Evolutionary conservation across 2,113 vertebrate genomes (phyloP).

Genomic region (Phalacrocorax pelagicus): DNA sequence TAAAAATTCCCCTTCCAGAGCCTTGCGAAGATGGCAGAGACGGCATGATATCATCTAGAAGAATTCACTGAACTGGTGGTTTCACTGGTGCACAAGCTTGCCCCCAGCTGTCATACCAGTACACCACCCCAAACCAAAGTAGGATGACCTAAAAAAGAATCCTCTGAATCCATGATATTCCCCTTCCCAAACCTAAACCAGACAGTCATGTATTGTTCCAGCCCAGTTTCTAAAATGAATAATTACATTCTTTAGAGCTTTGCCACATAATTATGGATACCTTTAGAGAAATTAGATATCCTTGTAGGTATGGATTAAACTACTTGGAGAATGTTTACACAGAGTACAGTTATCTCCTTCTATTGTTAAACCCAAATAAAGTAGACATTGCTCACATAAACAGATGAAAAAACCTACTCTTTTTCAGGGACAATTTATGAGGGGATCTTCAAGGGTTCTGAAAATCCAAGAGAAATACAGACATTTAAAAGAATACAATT

Average conservation of each 20-base stretch:
- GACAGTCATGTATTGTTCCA: neutral
- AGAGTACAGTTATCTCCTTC: neutral
- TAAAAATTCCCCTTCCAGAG: neutral
- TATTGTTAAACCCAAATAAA: neutral
- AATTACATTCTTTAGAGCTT: constrained; percentile 1
- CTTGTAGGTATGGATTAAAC: neutral
- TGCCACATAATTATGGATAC: neutral
- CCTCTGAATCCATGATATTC: neutral
- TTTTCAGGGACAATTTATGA: neutral
- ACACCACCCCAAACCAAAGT: neutral
- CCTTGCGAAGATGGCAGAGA: neutral
- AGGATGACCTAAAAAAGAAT: neutral
- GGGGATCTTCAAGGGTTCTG: neutral
- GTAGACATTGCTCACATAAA: neutral
- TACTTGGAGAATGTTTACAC: neutral
- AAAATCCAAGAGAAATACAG: neutral
- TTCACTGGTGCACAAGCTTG: neutral
- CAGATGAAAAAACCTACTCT: neutral
- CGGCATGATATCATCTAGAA: neutral
- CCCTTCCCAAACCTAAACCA: neutral
- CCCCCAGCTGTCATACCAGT: neutral
- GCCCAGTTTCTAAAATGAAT: neutral
- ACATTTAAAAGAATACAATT: neutral
- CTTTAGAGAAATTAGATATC: constrained; percentile 25
- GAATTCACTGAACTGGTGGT: neutral